Base-by-base conservation (phyloP, 2,113 vertebrate species). In the Triplophysa siluroides region DNA sequence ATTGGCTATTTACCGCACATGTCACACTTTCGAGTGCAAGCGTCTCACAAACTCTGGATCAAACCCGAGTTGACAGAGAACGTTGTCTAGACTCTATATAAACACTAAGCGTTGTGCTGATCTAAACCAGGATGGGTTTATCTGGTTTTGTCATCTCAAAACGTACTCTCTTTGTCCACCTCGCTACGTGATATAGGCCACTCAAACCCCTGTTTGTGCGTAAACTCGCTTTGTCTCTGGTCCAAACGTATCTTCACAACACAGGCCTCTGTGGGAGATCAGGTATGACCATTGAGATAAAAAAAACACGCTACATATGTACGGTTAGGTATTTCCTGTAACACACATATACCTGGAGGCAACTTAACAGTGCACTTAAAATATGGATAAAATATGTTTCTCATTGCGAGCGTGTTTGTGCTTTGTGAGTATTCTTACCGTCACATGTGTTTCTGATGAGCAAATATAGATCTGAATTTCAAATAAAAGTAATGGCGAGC, bases 371-470 rank as follows among this genome's bases (percentile, higher is more conserved):
- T n/a, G 6, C 81, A 41, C 63, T 38, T 41, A 29, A 23, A 61
- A 47, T 72, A 66, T 66, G 13, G 67, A 60, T 56, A 66, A 47
- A 75, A 78, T 38, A 69, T 64, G 69, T 66, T 71, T 61, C 38
- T 67, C 60, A 62, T 54, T 75, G 81, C 10, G 69, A 58, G 62
- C 21, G 78, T 62, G 60, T 80, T 45, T 73, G 84, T 85, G 80
- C 83, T 80, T 85, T 86, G 82, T 82, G 87, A 88, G 87, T 89
- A 12, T 84, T 72, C 85, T 86, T 84, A 88, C 87, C 89, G 85
- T 86, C 85, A 87, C 94, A 94, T 86, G 90, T 95, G 94, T 92
- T 95, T 95, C 90, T 84, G 91, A 94, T 95, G 93, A 95, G 91
- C 79, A 88, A 88, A 90, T 92, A 94, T 92, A 93, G 92, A 93